Evolutionary conservation across 2,113 vertebrate genomes (phyloP), one percentile per base, ranked within the genome.

Genomic region (Tachuris rubrigastra): DNA sequence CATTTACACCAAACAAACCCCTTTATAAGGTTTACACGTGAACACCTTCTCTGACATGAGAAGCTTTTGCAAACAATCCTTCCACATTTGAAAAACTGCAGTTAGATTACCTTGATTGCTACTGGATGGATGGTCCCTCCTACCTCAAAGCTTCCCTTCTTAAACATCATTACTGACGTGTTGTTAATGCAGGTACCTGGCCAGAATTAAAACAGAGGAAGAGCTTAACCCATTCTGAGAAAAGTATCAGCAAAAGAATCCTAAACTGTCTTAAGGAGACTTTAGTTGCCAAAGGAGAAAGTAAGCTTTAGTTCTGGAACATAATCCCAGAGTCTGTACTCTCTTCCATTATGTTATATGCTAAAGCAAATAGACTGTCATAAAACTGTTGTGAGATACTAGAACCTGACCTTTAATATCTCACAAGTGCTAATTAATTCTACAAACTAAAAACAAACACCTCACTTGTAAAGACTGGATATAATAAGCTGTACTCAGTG

Each of bases 141-240:
- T 8, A 99, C 98, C 94, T 99, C 99, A 98, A 99, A 99, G 96
- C 99, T 99, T 93, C 99, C 99, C 85, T 99, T 99, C 97, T 99
- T 99, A 88, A 99, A 99, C 99, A 99, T 99, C 99, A 99, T 99
- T 85, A 99, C 99, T 0, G 99, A 99, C 5, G 99, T 99, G 97
- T 99, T 99, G 89, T 99, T 99, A 96, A 99, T 97, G 91, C 99
- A 99, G 65, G 99, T 99, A 94, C 99, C 99, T 99, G 90, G 50
- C 42, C 74, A 35, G 31, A 92, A 86, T 85, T 85, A 58, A 93
- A 85, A 94, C 5, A 95, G 47, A 41, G 55, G 5, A 90, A 84
- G 24, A 77, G 39, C 50, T 95, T 83, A 65, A 90, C 71, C 59
- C 76, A 71, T 50, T 83, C n/a, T 11, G 42, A 79, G n/a, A 53